Conservation (phyloP, 2,113 vertebrate genomes). For the Cynoglossus semilaevis region DNA sequence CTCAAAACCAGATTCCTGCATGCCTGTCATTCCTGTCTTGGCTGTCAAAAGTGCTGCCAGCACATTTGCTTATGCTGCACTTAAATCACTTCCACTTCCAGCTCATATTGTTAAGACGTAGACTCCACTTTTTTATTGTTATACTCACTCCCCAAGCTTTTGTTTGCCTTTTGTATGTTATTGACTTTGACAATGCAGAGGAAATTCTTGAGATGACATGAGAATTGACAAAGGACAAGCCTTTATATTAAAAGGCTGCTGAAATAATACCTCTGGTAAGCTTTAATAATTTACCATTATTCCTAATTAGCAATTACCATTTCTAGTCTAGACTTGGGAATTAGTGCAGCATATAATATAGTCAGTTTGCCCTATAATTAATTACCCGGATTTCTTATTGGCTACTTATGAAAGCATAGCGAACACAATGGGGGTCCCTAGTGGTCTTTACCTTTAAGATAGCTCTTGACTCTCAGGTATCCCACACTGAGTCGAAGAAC, state of each 20-base stretch:
- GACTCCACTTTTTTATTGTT: not conserved
- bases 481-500: slow-evolving; percentile 79
- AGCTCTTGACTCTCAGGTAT: slow-evolving; percentile 81
- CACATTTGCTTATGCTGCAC: not conserved
- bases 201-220: too few species aligned
- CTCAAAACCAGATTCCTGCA: slow-evolving; percentile 57
- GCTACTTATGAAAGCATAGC: not conserved
- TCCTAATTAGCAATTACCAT: too few species aligned
- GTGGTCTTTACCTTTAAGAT: slow-evolving; percentile 70
- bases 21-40: slow-evolving; percentile 55
- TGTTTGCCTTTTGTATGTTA: too few species aligned
- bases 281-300: too few species aligned
- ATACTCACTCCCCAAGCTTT: not conserved
- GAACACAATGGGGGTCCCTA: not conserved
- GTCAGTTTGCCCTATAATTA: too few species aligned
- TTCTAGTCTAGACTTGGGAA: not conserved
- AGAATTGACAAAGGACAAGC: too few species aligned
- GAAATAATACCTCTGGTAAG: too few species aligned
- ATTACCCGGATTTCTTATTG: too few species aligned
- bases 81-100: slow-evolving; percentile 15
- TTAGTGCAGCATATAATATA: not conserved
- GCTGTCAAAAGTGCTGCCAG: slow-evolving; percentile 11
- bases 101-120: not conserved
- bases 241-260: too few species aligned
- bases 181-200: too few species aligned